Evolutionary conservation across 2,113 vertebrate species (phyloP).

Genomic region (Heterocephalus glaber): DNA sequence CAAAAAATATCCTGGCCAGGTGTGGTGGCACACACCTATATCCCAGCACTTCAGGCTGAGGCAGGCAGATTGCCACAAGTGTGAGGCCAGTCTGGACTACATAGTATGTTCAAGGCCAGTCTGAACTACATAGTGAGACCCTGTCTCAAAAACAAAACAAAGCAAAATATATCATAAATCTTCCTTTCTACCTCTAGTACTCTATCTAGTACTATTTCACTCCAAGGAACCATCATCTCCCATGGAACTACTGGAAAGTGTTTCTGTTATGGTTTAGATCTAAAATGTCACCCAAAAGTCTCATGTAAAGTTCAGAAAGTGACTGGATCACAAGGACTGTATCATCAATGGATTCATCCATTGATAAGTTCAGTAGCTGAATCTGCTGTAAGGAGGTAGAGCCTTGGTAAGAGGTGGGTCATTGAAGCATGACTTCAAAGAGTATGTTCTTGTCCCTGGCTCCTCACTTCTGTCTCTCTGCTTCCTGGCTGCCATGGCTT

Average conservation of each 20-base stretch:
- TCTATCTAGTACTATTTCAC: too few species aligned
- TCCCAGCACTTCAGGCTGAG: background rate
- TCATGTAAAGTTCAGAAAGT: background rate
- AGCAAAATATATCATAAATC: too few species aligned
- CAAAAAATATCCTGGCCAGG: background rate
- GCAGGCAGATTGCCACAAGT: background rate
- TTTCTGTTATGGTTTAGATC: too few species aligned
- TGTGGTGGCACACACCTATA: background rate
- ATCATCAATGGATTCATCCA: background rate
- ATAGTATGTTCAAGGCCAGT: too few species aligned
- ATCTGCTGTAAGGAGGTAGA: background rate
- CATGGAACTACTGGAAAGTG: too few species aligned
- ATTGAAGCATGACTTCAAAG: background rate
- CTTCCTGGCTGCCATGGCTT: background rate
- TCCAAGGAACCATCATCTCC: too few species aligned
- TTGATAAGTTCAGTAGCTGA: background rate
- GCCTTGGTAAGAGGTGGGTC: background rate
- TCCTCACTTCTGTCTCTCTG: background rate
- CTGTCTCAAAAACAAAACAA: too few species aligned
- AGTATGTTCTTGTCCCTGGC: background rate
- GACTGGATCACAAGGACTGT: background rate
- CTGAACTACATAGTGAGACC: too few species aligned
- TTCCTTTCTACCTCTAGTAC: too few species aligned
- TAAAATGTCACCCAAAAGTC: too few species aligned
- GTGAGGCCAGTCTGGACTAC: too few species aligned